Conservation (phyloP, 2,113 vertebrate species). For the Crotalus helleri region DNA sequence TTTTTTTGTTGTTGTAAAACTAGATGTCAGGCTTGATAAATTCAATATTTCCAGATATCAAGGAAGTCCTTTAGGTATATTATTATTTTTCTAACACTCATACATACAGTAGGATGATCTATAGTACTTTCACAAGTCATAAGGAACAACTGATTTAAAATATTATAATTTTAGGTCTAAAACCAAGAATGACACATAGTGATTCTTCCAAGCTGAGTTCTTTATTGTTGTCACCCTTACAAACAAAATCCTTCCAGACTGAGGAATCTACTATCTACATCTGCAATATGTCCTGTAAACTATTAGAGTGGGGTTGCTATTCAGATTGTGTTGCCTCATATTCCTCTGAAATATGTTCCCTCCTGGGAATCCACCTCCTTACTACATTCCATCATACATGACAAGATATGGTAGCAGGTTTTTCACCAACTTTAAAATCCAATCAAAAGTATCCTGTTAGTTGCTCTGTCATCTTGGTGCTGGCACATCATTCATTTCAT, state of each 20-base stretch:
- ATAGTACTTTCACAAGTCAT: neutral
- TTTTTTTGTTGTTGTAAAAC: neutral
- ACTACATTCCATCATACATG: conserved; percentile 12
- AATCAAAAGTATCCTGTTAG: neutral
- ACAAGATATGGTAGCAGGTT: conserved; percentile 30
- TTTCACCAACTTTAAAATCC: conserved; percentile 58
- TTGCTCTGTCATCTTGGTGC: conserved; percentile 34
- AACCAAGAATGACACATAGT: neutral
- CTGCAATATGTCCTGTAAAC: neutral
- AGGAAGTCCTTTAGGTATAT: neutral
- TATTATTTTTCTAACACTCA: neutral
- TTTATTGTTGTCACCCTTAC: neutral
- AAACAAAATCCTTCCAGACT: neutral
- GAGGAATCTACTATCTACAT: neutral
- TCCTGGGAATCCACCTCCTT: neutral
- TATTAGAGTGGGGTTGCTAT: neutral
- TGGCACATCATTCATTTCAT: conserved; percentile 74
- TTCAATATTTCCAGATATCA: neutral
- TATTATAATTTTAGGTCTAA: neutral
- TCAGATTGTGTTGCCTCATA: neutral
- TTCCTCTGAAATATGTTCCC: neutral
- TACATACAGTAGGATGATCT: neutral
- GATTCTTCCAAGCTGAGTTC: neutral
- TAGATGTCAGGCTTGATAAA: neutral
- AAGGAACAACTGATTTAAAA: neutral